These are phyloP conservation scores for Antennarius maculatus DNA, from an alignment of 2,797 vertebrate species.

Conservation along the genomic window DNA sequence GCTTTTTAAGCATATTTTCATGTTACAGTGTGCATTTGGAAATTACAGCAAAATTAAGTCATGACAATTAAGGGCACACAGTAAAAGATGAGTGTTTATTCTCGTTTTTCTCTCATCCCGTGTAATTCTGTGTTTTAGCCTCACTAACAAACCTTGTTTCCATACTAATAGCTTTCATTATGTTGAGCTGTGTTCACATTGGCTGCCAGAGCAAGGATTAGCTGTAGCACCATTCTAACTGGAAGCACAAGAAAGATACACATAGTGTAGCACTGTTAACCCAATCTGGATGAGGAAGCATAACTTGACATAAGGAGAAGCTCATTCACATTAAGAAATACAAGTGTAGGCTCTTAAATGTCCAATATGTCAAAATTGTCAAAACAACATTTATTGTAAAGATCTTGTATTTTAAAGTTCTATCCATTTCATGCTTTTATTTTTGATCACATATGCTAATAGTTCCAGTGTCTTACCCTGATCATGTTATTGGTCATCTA, in stretches of 20 bases:
- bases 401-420: background rate
- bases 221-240: constrained; percentile 59
- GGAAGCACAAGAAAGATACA: constrained; percentile 66
- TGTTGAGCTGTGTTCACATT: constrained; percentile 68
- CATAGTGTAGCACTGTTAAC: constrained; percentile 58
- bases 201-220: constrained; percentile 72
- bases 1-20: constrained; percentile 45
- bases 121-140: constrained; percentile 57
- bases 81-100: constrained; percentile 46
- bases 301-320: constrained; percentile 16
- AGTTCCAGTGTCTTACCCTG: constrained; percentile 2
- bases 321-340: constrained; percentile 25
- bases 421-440: background rate
- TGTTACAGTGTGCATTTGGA: constrained; percentile 10
- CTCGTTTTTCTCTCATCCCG: constrained; percentile 13
- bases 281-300: constrained; percentile 44
- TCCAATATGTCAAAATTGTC: background rate
- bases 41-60: constrained; percentile 41
- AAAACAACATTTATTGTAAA: background rate
- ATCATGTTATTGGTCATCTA: constrained; percentile 57
- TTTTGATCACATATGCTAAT: constrained; percentile 46
- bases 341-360: constrained; percentile 4
- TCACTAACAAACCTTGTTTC: constrained; percentile 74
- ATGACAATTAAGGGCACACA: constrained; percentile 31
- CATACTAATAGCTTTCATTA: constrained; percentile 82